Evolutionary conservation across 2,113 vertebrate species (phyloP), one percentile per base, ranked within the genome.

Genomic region (Phyllostomus discolor): DNA sequence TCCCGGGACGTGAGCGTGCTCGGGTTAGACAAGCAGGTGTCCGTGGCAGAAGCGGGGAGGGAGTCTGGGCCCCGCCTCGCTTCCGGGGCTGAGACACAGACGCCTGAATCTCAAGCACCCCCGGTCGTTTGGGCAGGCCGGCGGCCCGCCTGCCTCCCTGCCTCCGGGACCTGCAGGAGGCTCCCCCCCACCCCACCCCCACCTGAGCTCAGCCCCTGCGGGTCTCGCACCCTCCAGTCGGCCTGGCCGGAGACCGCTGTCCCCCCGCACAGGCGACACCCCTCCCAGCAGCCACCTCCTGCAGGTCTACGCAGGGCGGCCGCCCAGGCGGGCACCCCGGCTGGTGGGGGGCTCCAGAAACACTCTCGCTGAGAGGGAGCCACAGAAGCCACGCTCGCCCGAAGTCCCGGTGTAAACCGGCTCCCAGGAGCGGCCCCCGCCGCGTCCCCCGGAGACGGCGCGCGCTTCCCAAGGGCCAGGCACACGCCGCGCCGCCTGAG

Each of bases 371-470:
- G 98, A 98, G 98, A 98, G 98, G 98, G 75, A 82, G 88, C 97
- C 92, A 97, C 85, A 97, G 98, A 98, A 99, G 98, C 98, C 98
- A 98, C 0, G 48, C 97, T 98, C 98, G 98, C 99, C 99, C 99
- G 98, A 99, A 99, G 99, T 99, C 99, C 99, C 99, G 98, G 99
- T 99, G 99, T 99, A 99, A 99, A 99, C 99, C 99, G 99, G 99
- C 99, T 99, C 99, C 99, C 99, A 98, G 97, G 99, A 99, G 99
- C 99, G 98, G 98, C 98, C 96, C 97, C 98, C 99, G 98, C 99
- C 99, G 99, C 99, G 99, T 99, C 99, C 99, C 98, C 98, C 98
- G 98, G 99, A 99, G 98, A 98, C 98, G 86, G 98, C 98, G 98
- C 98, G 98, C 99, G 99, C 99, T 99, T 99, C 98, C 98, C 93